Conservation (phyloP, 2,888 invertebrate genomes). For the Spodoptera littoralis region DNA sequence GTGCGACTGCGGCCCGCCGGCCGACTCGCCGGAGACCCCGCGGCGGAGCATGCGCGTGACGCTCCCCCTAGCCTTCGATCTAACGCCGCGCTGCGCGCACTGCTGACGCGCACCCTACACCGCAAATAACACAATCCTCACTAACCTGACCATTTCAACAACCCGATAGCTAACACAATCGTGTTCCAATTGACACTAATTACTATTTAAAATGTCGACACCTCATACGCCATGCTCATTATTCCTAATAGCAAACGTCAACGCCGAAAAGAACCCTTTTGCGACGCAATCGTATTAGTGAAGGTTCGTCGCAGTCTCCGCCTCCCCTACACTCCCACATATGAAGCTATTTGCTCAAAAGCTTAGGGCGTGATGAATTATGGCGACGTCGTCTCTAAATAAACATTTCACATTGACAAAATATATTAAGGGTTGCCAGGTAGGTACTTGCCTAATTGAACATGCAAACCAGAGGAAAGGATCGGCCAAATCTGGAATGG, state of each 20-base stretch:
- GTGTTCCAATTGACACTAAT: slow-evolving; percentile 66
- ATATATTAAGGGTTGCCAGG: slow-evolving; percentile 42
- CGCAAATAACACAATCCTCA: slow-evolving; percentile 83
- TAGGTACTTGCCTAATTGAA: slow-evolving; percentile 58
- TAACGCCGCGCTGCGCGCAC: slow-evolving; percentile 78
- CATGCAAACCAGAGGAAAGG: slow-evolving; percentile 72
- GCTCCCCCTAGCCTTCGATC: slow-evolving; percentile 81
- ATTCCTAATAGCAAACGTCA: slow-evolving; percentile 16
- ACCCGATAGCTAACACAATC: slow-evolving; percentile 66
- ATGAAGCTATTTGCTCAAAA: slow-evolving; percentile 60
- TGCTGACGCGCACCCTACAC: slow-evolving; percentile 77
- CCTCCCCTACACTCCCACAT: slow-evolving; percentile 57
- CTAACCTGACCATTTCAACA: slow-evolving; percentile 75
- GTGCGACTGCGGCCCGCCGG: slow-evolving; percentile 82
- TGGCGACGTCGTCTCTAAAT: slow-evolving; percentile 53
- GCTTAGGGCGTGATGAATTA: slow-evolving; percentile 63
- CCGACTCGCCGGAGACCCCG: slow-evolving; percentile 71
- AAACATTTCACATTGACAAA: slow-evolving; percentile 51
- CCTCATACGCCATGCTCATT: slow-evolving; percentile 49
- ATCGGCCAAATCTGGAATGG: slow-evolving; percentile 61
- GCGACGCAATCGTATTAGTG: slow-evolving; percentile 47
- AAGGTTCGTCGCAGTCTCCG: slow-evolving; percentile 49
- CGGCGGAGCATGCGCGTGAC: slow-evolving; percentile 75
- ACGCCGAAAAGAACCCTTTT: slow-evolving; percentile 25
- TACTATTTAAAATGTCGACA: slow-evolving; percentile 57